Evolutionary conservation across 2,113 vertebrate species (phyloP).

Genomic region (Lamprotornis superbus): DNA sequence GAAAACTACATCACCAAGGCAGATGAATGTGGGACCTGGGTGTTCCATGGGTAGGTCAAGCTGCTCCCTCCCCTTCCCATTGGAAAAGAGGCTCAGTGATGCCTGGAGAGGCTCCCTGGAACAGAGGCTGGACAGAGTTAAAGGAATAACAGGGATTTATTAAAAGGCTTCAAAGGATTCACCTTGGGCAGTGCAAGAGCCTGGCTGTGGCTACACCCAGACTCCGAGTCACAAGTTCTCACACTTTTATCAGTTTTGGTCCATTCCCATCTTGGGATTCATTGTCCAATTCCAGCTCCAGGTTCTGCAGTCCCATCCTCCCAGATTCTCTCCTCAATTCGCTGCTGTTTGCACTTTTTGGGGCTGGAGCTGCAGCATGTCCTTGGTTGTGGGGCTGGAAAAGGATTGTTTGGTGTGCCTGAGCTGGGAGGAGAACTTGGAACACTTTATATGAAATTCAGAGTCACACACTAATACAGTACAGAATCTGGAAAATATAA

Average conservation of each 20-base stretch:
- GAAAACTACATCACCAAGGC: slow-evolving; percentile 95
- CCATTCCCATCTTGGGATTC: neutral
- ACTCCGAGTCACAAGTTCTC: rapidly evolving
- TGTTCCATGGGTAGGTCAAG: slow-evolving; percentile 88
- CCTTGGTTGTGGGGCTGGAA: neutral
- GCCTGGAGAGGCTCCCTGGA: neutral
- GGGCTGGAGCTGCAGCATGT: neutral
- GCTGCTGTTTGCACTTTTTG: neutral
- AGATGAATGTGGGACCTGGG: slow-evolving; percentile 95
- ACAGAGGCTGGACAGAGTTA: neutral
- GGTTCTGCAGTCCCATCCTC: neutral
- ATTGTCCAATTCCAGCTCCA: neutral
- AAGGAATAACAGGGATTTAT: too few relatives aligned
- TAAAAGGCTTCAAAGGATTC: rapidly evolving
- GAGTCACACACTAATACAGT: neutral
- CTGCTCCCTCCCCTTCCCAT: neutral
- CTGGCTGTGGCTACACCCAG: neutral
- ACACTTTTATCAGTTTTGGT: neutral
- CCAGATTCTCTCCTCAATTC: neutral
- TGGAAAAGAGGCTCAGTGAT: neutral
- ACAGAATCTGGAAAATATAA: rapidly evolving
- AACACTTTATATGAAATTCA: rapidly evolving
- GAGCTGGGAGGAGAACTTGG: neutral
- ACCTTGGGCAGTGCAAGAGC: neutral
- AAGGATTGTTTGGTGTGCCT: neutral